Evolutionary conservation across 2,888 invertebrate genomes (phyloP), one percentile per base, ranked within the genome.

Genomic region (Eristalis tenax): DNA sequence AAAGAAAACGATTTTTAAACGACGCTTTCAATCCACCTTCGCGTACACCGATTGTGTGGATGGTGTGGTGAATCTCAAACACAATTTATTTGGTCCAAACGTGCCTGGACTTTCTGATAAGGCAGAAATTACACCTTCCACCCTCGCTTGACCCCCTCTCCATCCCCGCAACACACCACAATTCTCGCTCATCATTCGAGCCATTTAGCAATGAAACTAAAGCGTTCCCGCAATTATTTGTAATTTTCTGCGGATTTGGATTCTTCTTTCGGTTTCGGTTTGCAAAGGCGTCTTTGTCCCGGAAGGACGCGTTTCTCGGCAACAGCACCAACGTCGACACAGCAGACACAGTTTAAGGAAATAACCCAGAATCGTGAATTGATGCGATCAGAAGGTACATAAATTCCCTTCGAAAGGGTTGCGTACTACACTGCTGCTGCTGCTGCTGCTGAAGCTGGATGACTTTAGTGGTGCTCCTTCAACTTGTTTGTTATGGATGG

Each of bases 241-340:
- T 80, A 83, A 87, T 87, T 83, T 87, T 87, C 87, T 83, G 76
- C 83, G 87, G 79, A 83, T 83, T 87, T 83, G 79, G 70, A 85
- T 81, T 77, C 75, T 83, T 74, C 32, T 82, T 26, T 26, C 26
- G 26, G 26, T 26, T 26, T 78, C 65, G 77, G 70, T 79, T 56
- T 50, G 26, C 59, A 26, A 28, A 0, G 3, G n/a, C 50, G 81
- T 57, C 38, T 57, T 71, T 61, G 6, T 38, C 38, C 3, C 26
- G 64, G 59, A 61, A 82, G 66, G n/a, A n/a, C n/a, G 61, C 66
- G 22, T 38, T 8, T 11, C n/a, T 5, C 50, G 23, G 11, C 57
- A 22, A 10, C 78, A 50, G 28, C 26, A 5, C 13, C 13, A 26
- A 23, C 15, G 59, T 61, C 43, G 61, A 70, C 61, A 64, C 23